These are phyloP conservation scores for Theodoxus fluviatilis DNA, from an alignment of 2,888 invertebrate genomes.

Conservation along the genomic window DNA sequence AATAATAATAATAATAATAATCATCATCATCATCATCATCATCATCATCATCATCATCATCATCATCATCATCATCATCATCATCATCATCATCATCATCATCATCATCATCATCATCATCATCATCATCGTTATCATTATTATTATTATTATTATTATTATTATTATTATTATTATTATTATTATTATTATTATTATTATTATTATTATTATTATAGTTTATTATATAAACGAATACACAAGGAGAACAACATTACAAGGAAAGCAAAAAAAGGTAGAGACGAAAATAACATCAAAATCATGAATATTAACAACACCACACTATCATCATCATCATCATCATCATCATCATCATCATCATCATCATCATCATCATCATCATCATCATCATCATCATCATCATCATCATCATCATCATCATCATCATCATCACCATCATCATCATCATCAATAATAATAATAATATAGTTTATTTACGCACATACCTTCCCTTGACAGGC, in stretches of 20 bases:
- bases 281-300: neutral
- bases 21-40: neutral
- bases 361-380: conserved; percentile 10
- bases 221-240: neutral
- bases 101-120: conserved; percentile 7
- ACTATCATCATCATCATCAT: neutral
- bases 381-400: neutral
- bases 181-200: conserved; percentile 16
- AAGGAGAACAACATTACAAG: neutral
- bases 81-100: neutral
- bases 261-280: neutral
- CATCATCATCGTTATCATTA: conserved; percentile 1
- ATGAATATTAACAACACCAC: neutral
- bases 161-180: neutral
- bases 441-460: neutral
- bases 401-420: conserved; percentile 19
- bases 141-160: neutral
- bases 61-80: conserved; percentile 1
- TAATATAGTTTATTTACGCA: too few relatives aligned
- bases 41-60: conserved; percentile 10
- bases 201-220: neutral
- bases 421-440: neutral
- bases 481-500: too few relatives aligned
- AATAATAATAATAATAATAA: neutral
- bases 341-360: conserved; percentile 7